Evolutionary conservation across 2,797 vertebrate genomes (phyloP).

Genomic region (Gymnoscopelus microlampas): DNA sequence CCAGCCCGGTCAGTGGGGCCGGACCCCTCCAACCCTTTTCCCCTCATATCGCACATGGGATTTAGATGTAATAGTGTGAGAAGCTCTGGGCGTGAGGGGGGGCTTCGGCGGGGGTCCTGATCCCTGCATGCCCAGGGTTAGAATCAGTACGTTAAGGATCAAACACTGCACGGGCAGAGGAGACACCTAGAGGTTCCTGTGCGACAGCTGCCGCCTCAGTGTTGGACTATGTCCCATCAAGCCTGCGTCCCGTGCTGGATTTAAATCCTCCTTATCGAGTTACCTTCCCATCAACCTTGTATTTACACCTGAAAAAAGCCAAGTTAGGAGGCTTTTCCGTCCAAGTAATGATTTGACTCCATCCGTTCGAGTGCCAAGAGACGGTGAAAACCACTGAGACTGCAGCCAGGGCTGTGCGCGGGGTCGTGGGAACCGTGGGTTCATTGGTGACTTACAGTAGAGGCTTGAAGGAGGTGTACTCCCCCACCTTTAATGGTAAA

Average conservation of each 20-base stretch:
- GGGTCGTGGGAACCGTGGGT: conserved; percentile 50
- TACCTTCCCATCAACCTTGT: conserved; percentile 56
- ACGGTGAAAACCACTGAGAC: conserved; percentile 40
- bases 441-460: conserved; percentile 23
- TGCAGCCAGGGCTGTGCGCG: conserved; percentile 31
- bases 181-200: conserved; percentile 42
- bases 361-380: conserved; percentile 47
- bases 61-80: conserved; percentile 72
- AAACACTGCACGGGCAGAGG: conserved; percentile 30
- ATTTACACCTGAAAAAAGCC: conserved; percentile 62
- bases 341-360: conserved; percentile 65
- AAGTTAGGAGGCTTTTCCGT: conserved; percentile 44
- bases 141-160: conserved; percentile 37
- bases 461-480: conserved; percentile 29
- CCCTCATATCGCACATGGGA: conserved; percentile 60
- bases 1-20: conserved; percentile 57
- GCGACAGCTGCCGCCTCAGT: conserved; percentile 38
- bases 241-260: conserved; percentile 36
- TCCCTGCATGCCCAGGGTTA: conserved; percentile 42
- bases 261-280: conserved; percentile 70
- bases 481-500: neutral
- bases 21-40: conserved; percentile 53
- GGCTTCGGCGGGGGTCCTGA: conserved; percentile 66
- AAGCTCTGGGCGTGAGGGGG: conserved; percentile 61
- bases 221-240: conserved; percentile 29